Evolutionary conservation across 2,888 invertebrate species (phyloP), one percentile per base, ranked within the genome.

Genomic region (Invenusta paracnida): DNA sequence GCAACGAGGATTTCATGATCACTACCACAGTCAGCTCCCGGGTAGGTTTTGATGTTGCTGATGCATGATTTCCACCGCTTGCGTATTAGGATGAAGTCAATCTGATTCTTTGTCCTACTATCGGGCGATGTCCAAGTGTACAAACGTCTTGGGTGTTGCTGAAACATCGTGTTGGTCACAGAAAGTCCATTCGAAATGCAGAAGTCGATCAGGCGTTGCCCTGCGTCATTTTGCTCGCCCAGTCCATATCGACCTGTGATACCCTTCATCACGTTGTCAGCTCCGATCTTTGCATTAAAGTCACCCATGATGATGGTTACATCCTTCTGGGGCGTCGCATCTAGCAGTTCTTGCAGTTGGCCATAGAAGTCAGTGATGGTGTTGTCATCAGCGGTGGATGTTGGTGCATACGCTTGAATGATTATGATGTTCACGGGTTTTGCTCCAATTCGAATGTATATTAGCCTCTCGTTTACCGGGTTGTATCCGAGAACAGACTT

Each of bases 391-490:
- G 87, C 83, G 25, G 48, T 83, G 23, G 86, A 82, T 23, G 87
- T 87, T 30, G 87, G 87, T 17, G 86, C 86, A 73, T 88, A 87
- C 13, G 79, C 87, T 66, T 88, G 87, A 27, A 87, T 29, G 23
- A 87, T 79, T 1, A 87, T 87, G 85, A 88, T 87, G 84, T 87
- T 87, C 81, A 87, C 79, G n/a, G n/a, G n/a, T n/a, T n/a, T n/a
- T n/a, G n/a, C n/a, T n/a, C n/a, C n/a, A n/a, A n/a, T n/a, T n/a
- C n/a, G n/a, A n/a, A n/a, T n/a, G n/a, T n/a, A n/a, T n/a, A n/a
- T n/a, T n/a, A n/a, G n/a, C n/a, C n/a, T n/a, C n/a, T n/a, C n/a
- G n/a, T n/a, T n/a, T n/a, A n/a, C n/a, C n/a, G n/a, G n/a, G n/a
- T n/a, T n/a, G n/a, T n/a, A n/a, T n/a, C n/a, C n/a, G n/a, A n/a